Conservation (phyloP, 2,888 invertebrate genomes). For the Lochmaea crataegi region DNA sequence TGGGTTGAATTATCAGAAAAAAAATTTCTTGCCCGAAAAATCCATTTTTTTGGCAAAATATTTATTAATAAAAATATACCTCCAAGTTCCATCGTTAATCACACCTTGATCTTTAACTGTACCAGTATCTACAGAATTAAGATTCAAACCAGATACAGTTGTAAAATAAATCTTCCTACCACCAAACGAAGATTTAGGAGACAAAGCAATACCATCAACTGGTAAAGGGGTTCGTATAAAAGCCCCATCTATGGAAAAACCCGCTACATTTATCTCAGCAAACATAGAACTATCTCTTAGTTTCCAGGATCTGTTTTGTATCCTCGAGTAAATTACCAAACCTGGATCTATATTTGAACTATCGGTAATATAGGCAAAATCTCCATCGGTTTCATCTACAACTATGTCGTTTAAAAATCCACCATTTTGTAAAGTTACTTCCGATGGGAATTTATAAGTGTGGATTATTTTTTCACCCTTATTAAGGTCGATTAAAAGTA, state of each 20-base stretch:
- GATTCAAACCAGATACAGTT: slow-evolving; percentile 54
- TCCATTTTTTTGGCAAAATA: too few species aligned
- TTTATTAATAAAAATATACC: slow-evolving; percentile 51
- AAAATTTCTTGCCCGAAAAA: too few species aligned
- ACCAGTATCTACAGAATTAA: slow-evolving; percentile 73
- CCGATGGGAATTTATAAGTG: slow-evolving; percentile 71
- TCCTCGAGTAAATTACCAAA: slow-evolving; percentile 75
- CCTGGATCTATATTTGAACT: slow-evolving; percentile 75
- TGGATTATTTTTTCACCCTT: slow-evolving; percentile 69
- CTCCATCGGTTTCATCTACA: slow-evolving; percentile 75
- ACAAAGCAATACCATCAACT: slow-evolving; percentile 78
- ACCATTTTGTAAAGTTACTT: slow-evolving; percentile 68
- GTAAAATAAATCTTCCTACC: slow-evolving; percentile 55
- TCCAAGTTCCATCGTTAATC: slow-evolving; percentile 4
- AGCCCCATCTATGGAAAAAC: slow-evolving; percentile 69
- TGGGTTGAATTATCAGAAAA: too few species aligned
- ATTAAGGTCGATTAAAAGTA: slow-evolving; percentile 76
- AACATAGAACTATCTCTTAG: slow-evolving; percentile 76
- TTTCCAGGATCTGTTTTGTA: slow-evolving; percentile 76
- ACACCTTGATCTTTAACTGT: slow-evolving; percentile 68
- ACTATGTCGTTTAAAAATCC: slow-evolving; percentile 78
- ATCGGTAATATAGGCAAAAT: slow-evolving; percentile 78
- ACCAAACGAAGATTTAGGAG: slow-evolving; percentile 63
- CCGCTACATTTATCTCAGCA: slow-evolving; percentile 69
- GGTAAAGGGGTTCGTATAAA: slow-evolving; percentile 68